phyloP scores from a whole-genome alignment of 2,113 vertebrate genomes.

The Turdus rufiventris region DNA sequence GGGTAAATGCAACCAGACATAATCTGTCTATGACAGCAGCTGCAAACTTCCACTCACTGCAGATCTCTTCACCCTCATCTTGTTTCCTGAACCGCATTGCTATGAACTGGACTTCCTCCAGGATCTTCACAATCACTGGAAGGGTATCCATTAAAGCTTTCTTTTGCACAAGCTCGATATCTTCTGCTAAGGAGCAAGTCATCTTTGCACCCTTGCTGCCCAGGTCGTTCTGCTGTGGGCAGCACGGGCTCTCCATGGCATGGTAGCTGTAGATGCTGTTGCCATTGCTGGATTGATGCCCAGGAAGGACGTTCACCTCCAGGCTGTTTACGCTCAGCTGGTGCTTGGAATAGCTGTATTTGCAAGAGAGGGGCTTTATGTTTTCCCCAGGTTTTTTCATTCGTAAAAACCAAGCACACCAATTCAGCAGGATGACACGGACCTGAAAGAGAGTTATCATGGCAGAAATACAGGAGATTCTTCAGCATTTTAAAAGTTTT shows the following conservation, averaged over 20 bases:
- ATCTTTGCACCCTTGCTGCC: constrained; percentile 63
- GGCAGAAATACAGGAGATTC: not conserved
- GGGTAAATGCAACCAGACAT: constrained; percentile 87
- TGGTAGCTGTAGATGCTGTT: constrained; percentile 80
- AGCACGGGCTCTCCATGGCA: constrained; percentile 71
- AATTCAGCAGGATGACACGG: constrained; percentile 81
- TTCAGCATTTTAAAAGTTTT: not conserved
- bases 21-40: constrained; percentile 88
- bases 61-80: constrained; percentile 82
- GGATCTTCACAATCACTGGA: constrained; percentile 78
- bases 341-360: constrained; percentile 70
- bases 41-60: constrained; percentile 90
- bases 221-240: constrained; percentile 73
- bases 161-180: constrained; percentile 61
- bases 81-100: constrained; percentile 81
- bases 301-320: constrained; percentile 76
- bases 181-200: constrained; percentile 53
- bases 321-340: constrained; percentile 76
- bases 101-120: constrained; percentile 87
- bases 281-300: constrained; percentile 76
- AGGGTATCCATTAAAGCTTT: constrained; percentile 69
- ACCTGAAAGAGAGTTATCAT: constrained; percentile 19
- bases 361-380: constrained; percentile 71
- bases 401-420: constrained; percentile 88
- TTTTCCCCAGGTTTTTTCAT: constrained; percentile 88